Base-by-base conservation (phyloP, 30 jellyfish, hydroid and myxozoan species). In the Pelagia noctiluca region DNA sequence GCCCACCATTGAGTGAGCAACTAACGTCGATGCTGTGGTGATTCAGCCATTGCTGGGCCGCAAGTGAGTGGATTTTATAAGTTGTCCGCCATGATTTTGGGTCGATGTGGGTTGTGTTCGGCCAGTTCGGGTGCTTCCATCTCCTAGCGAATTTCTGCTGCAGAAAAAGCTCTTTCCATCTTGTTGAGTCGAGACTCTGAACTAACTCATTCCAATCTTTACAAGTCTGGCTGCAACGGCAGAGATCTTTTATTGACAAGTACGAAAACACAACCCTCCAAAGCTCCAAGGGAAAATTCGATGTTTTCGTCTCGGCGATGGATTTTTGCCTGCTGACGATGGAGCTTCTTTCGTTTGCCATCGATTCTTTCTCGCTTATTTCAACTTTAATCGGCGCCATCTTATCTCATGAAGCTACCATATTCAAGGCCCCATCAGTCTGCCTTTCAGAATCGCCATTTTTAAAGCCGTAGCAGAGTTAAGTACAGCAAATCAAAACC, bases 111-210 rank as follows among this genome's bases (percentile, higher is more conserved):
- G 90, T 50, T 24, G 89, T 25, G 70, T 80, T 90, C 0, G 97
- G 97, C 97, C 97, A 90, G 72, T 83, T 70, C 12, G 97, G 97
- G 47, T 83, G 97, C 85, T 84, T 90, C 97, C 97, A 90, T 34
- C 97, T 75, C 70, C 78, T 90, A 3, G 88, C 84, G 26, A 34
- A 66, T 30, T 84, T 76, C 50, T 76, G 91, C 35, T 75, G 93
- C 21, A 90, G 90, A 71, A 85, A 90, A 34, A 90, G 66, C 48
- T 83, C 93, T 52, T 74, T 85, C 97, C 97, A 90, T 50, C 96
- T 83, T 71, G 97, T 90, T 52, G 96, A 86, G 57, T 90, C 97
- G 11, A 90, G 54, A 60, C 97, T 90, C 52, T 63, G 73, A 3
- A 90, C 94, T 28, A 90, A 69, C 38, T 57, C 89, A 37, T 49